Evolutionary conservation across 2,113 vertebrate species (phyloP).

Genomic region (Morone saxatilis): DNA sequence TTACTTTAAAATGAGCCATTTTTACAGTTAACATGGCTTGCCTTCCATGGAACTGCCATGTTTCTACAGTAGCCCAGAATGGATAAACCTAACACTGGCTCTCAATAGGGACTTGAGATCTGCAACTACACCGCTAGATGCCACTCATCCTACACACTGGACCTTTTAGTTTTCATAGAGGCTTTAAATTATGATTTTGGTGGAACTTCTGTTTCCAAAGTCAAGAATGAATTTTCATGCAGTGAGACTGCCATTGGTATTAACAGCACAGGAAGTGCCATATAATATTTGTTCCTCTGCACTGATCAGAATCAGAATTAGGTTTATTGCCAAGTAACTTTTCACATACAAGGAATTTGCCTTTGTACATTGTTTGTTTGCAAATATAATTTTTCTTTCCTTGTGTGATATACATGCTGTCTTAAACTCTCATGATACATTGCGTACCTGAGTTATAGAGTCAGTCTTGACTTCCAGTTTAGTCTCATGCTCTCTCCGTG

Average conservation of each 20-base stretch:
- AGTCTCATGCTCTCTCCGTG: slow-evolving; percentile 12
- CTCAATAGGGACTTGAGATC: no score
- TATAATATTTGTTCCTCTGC: neutral
- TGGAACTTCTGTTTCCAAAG: neutral
- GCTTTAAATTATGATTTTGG: neutral
- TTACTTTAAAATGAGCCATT: no score
- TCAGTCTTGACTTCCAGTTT: neutral
- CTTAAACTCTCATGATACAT: slow-evolving; percentile 26
- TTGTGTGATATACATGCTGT: neutral
- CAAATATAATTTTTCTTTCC: neutral
- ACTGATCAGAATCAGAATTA: no score
- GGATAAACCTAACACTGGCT: no score
- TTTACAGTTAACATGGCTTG: no score
- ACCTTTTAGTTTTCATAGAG: neutral
- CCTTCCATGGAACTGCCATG: no score
- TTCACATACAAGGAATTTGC: no score
- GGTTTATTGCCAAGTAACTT: no score
- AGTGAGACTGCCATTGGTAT: neutral
- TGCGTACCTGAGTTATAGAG: slow-evolving; percentile 18
- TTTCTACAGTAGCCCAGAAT: no score
- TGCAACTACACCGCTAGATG: no score
- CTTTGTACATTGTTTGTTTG: no score
- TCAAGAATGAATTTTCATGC: neutral
- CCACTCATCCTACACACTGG: no score
- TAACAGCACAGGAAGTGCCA: neutral